These are phyloP conservation scores for Phymorhynchus buccinoides DNA, from an alignment of 1,140 invertebrate genomes.

Conservation along the genomic window DNA sequence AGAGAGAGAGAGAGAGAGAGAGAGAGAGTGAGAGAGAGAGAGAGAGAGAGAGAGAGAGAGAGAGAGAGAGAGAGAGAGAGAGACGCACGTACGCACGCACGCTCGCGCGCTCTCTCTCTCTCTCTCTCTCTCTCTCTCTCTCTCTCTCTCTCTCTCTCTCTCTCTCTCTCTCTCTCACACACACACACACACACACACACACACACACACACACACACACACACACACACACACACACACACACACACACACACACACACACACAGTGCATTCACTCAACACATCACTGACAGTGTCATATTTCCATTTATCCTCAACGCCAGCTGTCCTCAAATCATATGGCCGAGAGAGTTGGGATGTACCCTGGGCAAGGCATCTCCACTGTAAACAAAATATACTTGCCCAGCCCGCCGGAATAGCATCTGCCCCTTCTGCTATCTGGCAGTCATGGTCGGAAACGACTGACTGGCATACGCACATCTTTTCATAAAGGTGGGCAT, in stretches of 20 bases:
- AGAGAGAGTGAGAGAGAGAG: not conserved
- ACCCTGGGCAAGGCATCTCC: not conserved
- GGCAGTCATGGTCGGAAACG: too few species aligned
- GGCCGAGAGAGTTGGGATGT: too few species aligned
- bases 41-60: not conserved
- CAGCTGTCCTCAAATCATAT: too few species aligned
- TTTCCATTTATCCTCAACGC: not conserved
- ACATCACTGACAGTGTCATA: not conserved
- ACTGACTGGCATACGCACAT: too few species aligned
- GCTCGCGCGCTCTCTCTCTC: not conserved
- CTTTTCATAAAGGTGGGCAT: too few species aligned
- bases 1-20: not conserved
- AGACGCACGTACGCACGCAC: not conserved
- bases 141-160: not conserved
- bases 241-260: conserved; percentile 26
- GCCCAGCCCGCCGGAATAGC: not conserved
- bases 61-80: not conserved
- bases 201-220: conserved; percentile 19
- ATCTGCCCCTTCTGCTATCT: too few species aligned
- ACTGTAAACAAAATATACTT: not conserved
- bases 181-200: conserved; percentile 24
- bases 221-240: conserved; percentile 19
- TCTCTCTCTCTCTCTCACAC: not conserved
- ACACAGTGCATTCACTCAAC: not conserved
- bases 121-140: not conserved